These are phyloP conservation scores for Sericinus montela DNA, from an alignment of 2,888 invertebrate genomes.

Conservation along the genomic window DNA sequence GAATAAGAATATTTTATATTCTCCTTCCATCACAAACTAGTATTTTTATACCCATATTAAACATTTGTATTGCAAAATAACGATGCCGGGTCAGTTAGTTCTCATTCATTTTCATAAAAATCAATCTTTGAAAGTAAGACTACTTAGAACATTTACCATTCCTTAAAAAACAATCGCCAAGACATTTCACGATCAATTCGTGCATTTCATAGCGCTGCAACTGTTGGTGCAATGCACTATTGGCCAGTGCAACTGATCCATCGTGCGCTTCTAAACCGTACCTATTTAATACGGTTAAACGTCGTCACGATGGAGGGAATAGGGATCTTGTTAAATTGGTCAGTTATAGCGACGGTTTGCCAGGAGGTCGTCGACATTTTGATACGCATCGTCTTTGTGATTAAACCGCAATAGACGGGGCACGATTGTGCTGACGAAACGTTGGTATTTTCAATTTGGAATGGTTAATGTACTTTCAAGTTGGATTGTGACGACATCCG, in stretches of 20 bases:
- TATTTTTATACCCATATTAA: no score
- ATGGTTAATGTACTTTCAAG: no score
- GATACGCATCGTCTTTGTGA: conserved; percentile 6
- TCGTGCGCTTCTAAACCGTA: background rate
- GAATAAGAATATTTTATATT: no score
- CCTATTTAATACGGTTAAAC: background rate
- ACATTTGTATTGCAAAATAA: no score
- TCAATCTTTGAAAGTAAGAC: no score
- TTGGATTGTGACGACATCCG: no score
- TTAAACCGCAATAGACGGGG: background rate
- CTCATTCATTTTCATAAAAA: no score
- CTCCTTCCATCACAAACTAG: no score
- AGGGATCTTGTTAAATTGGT: conserved; percentile 4
- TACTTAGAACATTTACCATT: no score
- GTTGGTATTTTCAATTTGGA: background rate
- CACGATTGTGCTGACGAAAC: conserved; percentile 2
- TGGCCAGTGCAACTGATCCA: conserved; percentile 3
- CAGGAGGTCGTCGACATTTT: conserved; percentile 14
- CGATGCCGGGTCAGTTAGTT: no score
- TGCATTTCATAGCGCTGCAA: conserved; percentile 8
- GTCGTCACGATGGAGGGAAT: background rate
- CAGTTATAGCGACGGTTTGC: conserved; percentile 6
- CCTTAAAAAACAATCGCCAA: background rate
- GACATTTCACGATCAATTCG: conserved; percentile 12
- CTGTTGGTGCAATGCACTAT: background rate